Conservation (phyloP, 2,888 invertebrate genomes). For the Bombylius major region DNA sequence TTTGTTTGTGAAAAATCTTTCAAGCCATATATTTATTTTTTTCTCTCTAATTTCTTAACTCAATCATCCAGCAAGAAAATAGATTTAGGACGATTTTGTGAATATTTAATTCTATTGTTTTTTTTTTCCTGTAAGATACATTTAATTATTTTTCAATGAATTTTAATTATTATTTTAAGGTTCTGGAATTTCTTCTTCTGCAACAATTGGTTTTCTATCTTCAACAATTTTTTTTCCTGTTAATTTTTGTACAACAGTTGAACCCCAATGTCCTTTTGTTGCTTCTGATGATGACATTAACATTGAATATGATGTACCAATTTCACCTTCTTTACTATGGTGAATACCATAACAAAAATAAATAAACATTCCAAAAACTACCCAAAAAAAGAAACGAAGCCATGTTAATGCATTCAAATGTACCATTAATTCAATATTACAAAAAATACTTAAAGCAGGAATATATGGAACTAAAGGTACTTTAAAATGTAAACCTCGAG, state of each 20-base stretch:
- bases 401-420: slow-evolving; percentile 69
- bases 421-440: slow-evolving; percentile 73
- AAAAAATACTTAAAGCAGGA: slow-evolving; percentile 66
- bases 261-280: slow-evolving; percentile 48
- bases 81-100: too few relatives aligned
- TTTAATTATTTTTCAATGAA: too few relatives aligned
- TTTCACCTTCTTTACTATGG: slow-evolving; percentile 65
- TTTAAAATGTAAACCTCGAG: slow-evolving; percentile 55
- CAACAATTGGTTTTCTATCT: slow-evolving; percentile 30
- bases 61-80: too few relatives aligned
- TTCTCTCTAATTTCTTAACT: too few relatives aligned
- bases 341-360: slow-evolving; percentile 79
- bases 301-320: slow-evolving; percentile 46
- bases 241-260: slow-evolving; percentile 31
- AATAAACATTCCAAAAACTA: slow-evolving; percentile 66
- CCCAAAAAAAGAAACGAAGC: slow-evolving; percentile 78
- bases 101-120: too few relatives aligned
- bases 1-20: too few relatives aligned
- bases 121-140: too few relatives aligned
- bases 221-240: slow-evolving; percentile 26
- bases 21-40: too few relatives aligned
- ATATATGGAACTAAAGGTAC: slow-evolving; percentile 71
- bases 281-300: slow-evolving; percentile 53
- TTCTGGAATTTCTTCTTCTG: slow-evolving; percentile 18
- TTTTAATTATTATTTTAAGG: too few relatives aligned